Evolutionary conservation across 1,140 invertebrate species (phyloP).

Genomic region (Luehdorfia chinensis): DNA sequence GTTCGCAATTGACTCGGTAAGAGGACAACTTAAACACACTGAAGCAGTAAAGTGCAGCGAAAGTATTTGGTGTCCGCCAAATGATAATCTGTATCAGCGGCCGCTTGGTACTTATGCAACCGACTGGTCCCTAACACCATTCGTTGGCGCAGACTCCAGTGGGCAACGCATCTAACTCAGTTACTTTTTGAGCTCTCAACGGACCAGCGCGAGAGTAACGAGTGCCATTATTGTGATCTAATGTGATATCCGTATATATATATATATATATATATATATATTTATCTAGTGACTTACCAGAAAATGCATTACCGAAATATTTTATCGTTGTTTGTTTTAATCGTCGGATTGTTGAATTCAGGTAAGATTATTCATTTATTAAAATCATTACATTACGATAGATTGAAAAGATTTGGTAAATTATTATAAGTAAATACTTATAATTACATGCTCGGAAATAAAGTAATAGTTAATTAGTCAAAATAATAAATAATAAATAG

Average conservation of each 20-base stretch:
- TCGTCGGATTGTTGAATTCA: slow-evolving; percentile 33
- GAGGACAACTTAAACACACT: slow-evolving; percentile 32
- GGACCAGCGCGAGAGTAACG: slow-evolving; percentile 15
- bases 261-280: too few species aligned
- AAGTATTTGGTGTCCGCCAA: slow-evolving; percentile 71
- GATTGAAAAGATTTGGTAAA: too few species aligned
- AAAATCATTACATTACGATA: too few species aligned
- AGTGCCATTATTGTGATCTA: slow-evolving; percentile 44
- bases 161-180: slow-evolving; percentile 33
- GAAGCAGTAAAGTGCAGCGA: slow-evolving; percentile 57
- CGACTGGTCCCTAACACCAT: slow-evolving; percentile 36
- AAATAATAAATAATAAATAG: too few species aligned
- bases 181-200: slow-evolving; percentile 23
- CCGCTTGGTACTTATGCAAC: slow-evolving; percentile 64
- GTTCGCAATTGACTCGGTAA: slow-evolving; percentile 19
- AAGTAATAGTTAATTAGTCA: too few species aligned
- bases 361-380: slow-evolving; percentile 31
- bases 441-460: too few species aligned
- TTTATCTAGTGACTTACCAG: slow-evolving; percentile 23
- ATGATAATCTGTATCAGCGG: slow-evolving; percentile 72
- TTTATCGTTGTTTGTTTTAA: slow-evolving; percentile 31
- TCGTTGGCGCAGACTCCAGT: slow-evolving; percentile 50
- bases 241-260: slow-evolving; percentile 32
- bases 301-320: slow-evolving; percentile 32
- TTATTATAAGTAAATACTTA: too few species aligned